Evolutionary conservation across 2,797 vertebrate genomes (phyloP), one percentile per base, ranked within the genome.

Genomic region (Lithobates pipiens): DNA sequence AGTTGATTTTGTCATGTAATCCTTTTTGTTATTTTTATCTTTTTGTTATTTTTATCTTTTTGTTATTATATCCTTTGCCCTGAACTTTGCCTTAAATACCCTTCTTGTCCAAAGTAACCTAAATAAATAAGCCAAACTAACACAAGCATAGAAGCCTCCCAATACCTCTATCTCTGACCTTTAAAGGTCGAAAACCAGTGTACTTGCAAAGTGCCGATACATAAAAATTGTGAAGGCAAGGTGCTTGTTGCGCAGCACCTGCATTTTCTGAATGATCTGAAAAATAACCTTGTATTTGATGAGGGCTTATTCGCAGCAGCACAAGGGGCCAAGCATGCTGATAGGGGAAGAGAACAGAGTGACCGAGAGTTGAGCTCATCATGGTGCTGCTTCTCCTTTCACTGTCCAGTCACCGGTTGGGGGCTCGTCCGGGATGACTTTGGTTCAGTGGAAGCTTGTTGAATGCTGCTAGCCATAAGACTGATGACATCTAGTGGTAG

Each of bases 231-330:
- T 21, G 73, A 39, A 54, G 7, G 7, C n/a, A 36, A 15, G 63
- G 27, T n/a, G 57, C 16, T 0, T n/a, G 57, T 25, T 1, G 67
- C 29, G 2, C 29, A 1, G 46, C 76, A 39, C 27, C 9, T 1
- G 61, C 83, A n/a, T 18, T 72, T 72, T 63, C 68, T n/a, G 57
- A 80, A 75, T 80, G 69, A 54, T 69, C 54, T 76, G 71, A 80
- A 76, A 80, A 80, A 68, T 85, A 80, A 85, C 84, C 76, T 85
- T 74, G 70, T 29, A 8, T 76, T 80, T 80, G 71, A 29, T 29
- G 29, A 29, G 29, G 29, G 29, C 29, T 29, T 29, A 29, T 29
- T 29, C 29, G 29, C 29, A 29, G 29, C 29, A 29, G 29, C 29
- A 29, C 29, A 29, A 29, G 29, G 29, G 29, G 29, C 29, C 29